A percentile compares a stretch with the other conserved stretches of the same genome.
phyloP scores from a whole-genome alignment of 2,797 vertebrate species.

The Paguma larvata region DNA sequence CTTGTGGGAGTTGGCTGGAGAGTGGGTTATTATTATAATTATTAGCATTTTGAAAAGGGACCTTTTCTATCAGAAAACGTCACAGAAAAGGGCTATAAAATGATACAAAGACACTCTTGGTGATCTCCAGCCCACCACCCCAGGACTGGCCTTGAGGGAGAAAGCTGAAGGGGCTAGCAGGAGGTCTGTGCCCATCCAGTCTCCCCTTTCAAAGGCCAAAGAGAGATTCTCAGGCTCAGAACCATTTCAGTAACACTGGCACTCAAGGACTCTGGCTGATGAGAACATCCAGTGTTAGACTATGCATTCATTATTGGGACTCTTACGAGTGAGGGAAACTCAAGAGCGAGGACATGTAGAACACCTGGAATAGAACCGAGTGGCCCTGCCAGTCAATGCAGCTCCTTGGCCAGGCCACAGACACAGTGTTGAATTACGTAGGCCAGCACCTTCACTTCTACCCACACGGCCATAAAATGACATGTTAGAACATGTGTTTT shows the following conservation, averaged over 20 bases:
- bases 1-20: conserved; percentile 71
- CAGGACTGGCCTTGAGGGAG: conserved; percentile 2
- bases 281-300: not conserved
- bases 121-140: not conserved
- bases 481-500: not conserved
- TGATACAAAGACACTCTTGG: not conserved
- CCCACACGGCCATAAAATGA: not conserved
- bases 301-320: not conserved
- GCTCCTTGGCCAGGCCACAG: not conserved
- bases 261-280: conserved; percentile 3
- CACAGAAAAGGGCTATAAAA: conserved; percentile 55
- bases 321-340: conserved; percentile 6
- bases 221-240: not conserved
- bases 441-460: not conserved
- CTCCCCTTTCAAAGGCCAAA: not conserved
- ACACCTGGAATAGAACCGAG: not conserved
- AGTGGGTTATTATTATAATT: conserved; percentile 54
- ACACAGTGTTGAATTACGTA: not conserved
- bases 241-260: conserved; percentile 40
- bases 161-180: not conserved
- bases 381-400: not conserved
- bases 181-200: not conserved
- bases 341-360: not conserved
- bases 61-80: conserved; percentile 75
- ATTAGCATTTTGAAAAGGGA: conserved; percentile 65